Conservation (phyloP, 2,888 invertebrate species). For the Hedya salicella region DNA sequence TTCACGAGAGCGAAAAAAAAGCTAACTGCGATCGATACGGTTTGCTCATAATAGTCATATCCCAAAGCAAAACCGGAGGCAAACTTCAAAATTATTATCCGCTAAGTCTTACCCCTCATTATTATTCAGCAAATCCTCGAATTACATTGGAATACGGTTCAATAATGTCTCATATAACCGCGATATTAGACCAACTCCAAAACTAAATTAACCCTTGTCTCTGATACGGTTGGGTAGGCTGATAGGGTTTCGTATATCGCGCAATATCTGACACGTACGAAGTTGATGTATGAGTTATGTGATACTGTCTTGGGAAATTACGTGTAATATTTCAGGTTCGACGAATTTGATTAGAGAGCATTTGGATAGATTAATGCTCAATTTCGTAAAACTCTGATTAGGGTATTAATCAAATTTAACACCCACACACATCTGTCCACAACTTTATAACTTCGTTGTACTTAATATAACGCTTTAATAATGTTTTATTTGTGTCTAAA, state of each 20-base stretch:
- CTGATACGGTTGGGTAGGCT: constrained; percentile 23
- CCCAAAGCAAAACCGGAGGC: too few relatives aligned
- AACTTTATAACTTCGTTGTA: too few relatives aligned
- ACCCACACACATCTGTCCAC: too few relatives aligned
- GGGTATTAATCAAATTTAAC: too few relatives aligned
- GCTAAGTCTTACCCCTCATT: constrained; percentile 3
- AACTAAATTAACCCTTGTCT: constrained; percentile 40
- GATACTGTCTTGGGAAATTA: constrained; percentile 25
- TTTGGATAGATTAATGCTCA: not conserved
- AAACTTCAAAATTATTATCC: not conserved
- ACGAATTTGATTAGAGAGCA: not conserved
- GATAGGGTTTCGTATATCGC: constrained; percentile 29
- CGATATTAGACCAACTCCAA: constrained; percentile 17
- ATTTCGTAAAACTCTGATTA: too few relatives aligned
- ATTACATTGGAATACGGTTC: constrained; percentile 11
- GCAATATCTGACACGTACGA: constrained; percentile 17
- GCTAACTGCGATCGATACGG: too few relatives aligned
- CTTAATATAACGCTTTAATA: too few relatives aligned
- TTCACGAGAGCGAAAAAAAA: too few relatives aligned
- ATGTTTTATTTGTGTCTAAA: too few relatives aligned
- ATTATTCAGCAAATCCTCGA: constrained; percentile 10
- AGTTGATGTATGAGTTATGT: constrained; percentile 26
- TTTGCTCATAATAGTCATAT: too few relatives aligned
- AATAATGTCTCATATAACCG: constrained; percentile 13
- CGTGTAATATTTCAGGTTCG: not conserved